Evolutionary conservation across 92 coral and sea anemone genomes (phyloP), one percentile per base, ranked within the genome.

Genomic region (Galaxea fascicularis): DNA sequence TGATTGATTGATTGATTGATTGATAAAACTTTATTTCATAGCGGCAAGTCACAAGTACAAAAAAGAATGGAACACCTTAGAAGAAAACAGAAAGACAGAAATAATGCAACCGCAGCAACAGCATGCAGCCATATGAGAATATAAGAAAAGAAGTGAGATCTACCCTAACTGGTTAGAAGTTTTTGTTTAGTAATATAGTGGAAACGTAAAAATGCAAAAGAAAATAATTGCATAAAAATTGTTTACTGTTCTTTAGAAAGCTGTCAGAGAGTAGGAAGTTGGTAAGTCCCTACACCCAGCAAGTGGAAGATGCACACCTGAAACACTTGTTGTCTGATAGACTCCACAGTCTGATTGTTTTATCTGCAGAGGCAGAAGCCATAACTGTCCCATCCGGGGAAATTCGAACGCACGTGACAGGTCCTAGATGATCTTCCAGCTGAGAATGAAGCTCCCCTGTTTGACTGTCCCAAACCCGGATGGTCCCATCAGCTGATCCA

Each of bases 381-480:
- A 89, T 64, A 2, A 89, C 20, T 16, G 29, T 39, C 24, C 93
- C 93, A 74, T 89, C 86, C 17, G 83, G 90, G 10, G 93, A 89
- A 5, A 74, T 41, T 46, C 88, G 59, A 3, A 89, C 82, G 25
- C 90, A 78, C 15, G 90, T 89, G 30, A 89, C 93, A 4, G 93
- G 79, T 20, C 82, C 93, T 21, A 73, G 78, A 46, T 89, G 93
- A 45, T 88, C 87, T 41, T 89, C 93, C 22, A 89, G 87, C 74
- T 89, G 93, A 35, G 93, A 83, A 3, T 73, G 84, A 15, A 89
- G 86, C 16, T 88, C 83, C 20, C 93, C 90, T 13, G 93, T 90
- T 62, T 90, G 76, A 59, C 93, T 90, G 85, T 90, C 84, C 93
- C 93, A 90, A 13, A 90, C 58, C 51, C 93, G 87, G 73, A 90